Base-by-base conservation (phyloP, 2,797 vertebrate species). In the Danionella dracula region DNA sequence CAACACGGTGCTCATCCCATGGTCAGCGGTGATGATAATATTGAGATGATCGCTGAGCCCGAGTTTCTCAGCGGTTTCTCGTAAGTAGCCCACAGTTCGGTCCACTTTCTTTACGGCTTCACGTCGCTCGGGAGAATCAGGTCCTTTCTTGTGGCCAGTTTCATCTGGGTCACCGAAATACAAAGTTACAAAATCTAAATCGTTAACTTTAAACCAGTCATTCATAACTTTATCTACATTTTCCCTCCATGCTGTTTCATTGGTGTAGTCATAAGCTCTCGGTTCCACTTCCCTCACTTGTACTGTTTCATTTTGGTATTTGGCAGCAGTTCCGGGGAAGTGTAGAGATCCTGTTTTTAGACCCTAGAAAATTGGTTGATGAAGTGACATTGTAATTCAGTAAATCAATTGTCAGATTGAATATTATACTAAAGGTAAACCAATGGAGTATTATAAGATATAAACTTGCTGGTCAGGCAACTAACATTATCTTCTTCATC, bases 161-260 rank as follows among this genome's bases (percentile, higher is more conserved):
- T 70, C 72, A 73, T 93, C 92, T 0, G 91, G 91, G 60, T 94
- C 91, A 0, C 91, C 91, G 0, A 93, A 90, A 78, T 93, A 94
- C 50, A 93, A 82, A 0, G 91, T 81, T n/a, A 93, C 84, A 63
- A 93, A 90, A 66, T 91, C 80, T 0, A 89, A 80, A 53, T 83
- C 71, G 0, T 88, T 71, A 6, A 15, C 53, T 0, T 57, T 75
- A 72, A 94, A 83, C 91, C 92, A 92, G 0, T 48, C 0, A 2
- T 55, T 54, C 79, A 92, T 85, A 50, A 79, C 83, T 0, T 70
- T 88, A 76, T 93, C 78, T 0, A 93, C 77, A 34, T 86, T 91
- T 17, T 73, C n/a, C 16, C 56, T 77, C 92, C 91, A 92, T n/a
- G 85, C 86, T 0, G 4, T 62, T 80, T 91, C 92, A 0, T 91